Evolutionary conservation across 30 jellyfish, hydroid and myxozoan species (phyloP).

Genomic region (Hydra vulgaris): DNA sequence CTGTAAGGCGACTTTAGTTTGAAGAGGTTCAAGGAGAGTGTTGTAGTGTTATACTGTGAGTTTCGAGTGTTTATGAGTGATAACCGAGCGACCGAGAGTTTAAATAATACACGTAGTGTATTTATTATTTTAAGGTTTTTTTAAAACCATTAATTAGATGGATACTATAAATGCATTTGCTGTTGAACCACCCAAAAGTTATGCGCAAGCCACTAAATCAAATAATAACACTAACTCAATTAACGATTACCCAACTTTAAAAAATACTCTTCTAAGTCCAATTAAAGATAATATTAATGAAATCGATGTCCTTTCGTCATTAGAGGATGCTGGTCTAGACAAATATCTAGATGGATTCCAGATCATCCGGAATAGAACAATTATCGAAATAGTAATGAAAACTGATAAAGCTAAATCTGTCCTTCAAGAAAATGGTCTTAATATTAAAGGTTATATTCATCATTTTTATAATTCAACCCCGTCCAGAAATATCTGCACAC

Average conservation of each 20-base stretch:
- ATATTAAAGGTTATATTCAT: neutral
- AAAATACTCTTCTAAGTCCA: neutral
- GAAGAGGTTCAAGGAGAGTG: too few species aligned
- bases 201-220: neutral
- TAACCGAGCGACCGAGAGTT: too few species aligned
- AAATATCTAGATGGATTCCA: neutral
- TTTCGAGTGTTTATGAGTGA: too few species aligned
- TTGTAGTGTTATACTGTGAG: too few species aligned
- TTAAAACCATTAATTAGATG: too few species aligned
- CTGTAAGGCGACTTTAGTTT: too few species aligned
- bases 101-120: too few species aligned
- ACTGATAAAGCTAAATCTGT: neutral
- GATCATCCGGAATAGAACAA: neutral
- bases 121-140: too few species aligned
- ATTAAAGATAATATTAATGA: neutral
- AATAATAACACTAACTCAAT: too few species aligned
- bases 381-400: neutral
- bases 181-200: neutral
- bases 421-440: neutral
- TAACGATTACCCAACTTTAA: neutral
- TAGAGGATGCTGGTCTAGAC: neutral
- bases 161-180: too few species aligned
- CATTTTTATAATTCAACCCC: neutral
- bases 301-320: neutral
- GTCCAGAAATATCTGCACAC: neutral